These are phyloP conservation scores for Bufo gargarizans DNA, from an alignment of 2,113 vertebrate genomes.

Conservation along the genomic window DNA sequence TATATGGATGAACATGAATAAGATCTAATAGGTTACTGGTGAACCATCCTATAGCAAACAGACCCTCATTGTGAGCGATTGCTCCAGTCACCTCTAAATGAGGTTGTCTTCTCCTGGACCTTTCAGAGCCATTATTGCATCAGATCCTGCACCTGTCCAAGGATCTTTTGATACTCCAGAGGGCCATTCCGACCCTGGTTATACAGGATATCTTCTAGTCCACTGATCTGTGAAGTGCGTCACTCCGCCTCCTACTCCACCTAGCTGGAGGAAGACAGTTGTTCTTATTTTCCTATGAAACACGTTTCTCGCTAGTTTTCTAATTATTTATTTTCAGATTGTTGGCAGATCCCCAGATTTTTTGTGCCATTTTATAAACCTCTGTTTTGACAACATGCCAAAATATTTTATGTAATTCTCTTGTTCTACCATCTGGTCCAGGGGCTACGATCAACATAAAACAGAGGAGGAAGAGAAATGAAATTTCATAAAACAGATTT, in stretches of 20 bases:
- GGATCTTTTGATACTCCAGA: not conserved
- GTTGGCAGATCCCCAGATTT: slow-evolving; percentile 45
- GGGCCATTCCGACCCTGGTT: not conserved
- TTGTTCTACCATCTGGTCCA: slow-evolving; percentile 57
- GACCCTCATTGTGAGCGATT: no score
- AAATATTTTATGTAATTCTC: slow-evolving; percentile 55
- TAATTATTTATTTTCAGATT: slow-evolving; percentile 40
- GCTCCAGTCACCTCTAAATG: no score
- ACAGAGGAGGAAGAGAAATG: slow-evolving; percentile 19
- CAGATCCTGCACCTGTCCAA: not conserved
- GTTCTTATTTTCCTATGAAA: not conserved
- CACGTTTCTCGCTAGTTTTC: slow-evolving; percentile 16
- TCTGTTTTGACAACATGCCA: slow-evolving; percentile 54
- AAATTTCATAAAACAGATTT: slow-evolving; percentile 50
- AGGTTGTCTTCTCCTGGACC: not conserved
- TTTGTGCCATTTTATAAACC: slow-evolving; percentile 27
- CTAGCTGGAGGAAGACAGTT: not conserved
- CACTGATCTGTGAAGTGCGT: not conserved
- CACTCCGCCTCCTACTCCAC: not conserved
- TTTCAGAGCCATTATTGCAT: not conserved
- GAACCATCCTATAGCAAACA: no score
- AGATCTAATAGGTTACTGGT: no score
- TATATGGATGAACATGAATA: no score
- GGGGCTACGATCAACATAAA: slow-evolving; percentile 49
- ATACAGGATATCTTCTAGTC: not conserved